Conservation (phyloP, 2,888 invertebrate genomes). For the Gymnocheta viridis region DNA sequence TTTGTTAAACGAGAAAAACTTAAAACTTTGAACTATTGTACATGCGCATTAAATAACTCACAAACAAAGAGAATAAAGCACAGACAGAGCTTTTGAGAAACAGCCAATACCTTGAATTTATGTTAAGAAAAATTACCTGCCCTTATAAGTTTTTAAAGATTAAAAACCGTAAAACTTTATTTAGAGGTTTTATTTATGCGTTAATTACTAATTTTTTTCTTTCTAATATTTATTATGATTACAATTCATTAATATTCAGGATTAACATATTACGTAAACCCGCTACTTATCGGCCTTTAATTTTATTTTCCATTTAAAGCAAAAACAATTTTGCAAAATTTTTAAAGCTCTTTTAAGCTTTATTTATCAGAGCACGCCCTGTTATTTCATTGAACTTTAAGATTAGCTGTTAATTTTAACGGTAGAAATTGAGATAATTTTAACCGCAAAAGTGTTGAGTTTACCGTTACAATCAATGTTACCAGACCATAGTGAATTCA, state of each 20-base stretch:
- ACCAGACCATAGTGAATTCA: not conserved
- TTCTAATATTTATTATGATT: not conserved
- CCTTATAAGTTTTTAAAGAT: no score
- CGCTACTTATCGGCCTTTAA: not conserved
- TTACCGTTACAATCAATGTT: not conserved
- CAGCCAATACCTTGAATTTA: constrained; percentile 26
- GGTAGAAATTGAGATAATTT: not conserved
- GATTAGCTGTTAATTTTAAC: not conserved
- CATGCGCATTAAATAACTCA: constrained; percentile 33
- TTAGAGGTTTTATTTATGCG: no score
- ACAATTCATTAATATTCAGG: not conserved
- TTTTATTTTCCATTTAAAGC: not conserved
- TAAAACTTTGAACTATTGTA: not conserved
- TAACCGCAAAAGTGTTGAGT: constrained; percentile 43
- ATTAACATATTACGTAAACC: constrained; percentile 16
- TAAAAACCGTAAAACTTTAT: no score
- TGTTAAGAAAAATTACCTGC: no score
- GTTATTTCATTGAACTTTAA: not conserved
- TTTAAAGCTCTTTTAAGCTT: not conserved
- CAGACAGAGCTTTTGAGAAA: constrained; percentile 33
- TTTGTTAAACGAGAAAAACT: not conserved
- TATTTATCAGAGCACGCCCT: not conserved
- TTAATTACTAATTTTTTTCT: no score
- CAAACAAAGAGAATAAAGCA: constrained; percentile 5
- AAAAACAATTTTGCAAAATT: not conserved